phyloP scores from a whole-genome alignment of 2,797 vertebrate species.

The Myotis vivesi region DNA sequence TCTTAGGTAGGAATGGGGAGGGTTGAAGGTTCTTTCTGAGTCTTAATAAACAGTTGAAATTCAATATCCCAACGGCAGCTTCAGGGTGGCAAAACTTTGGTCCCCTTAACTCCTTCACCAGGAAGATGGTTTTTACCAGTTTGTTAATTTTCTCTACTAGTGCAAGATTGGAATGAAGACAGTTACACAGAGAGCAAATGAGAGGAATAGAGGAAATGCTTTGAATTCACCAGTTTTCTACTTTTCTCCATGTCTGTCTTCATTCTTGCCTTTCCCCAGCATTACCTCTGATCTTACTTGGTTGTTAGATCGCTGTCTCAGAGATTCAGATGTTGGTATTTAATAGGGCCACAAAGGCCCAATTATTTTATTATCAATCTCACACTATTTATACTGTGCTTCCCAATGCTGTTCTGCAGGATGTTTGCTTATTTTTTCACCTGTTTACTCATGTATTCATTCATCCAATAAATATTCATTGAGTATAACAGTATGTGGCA shows the following conservation, averaged over 20 bases:
- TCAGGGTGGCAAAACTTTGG: neutral
- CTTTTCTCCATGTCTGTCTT: neutral
- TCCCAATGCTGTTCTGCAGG: neutral
- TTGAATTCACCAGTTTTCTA: neutral
- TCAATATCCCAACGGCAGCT: neutral
- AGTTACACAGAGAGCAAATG: neutral
- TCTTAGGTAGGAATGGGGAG: neutral
- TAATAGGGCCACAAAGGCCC: neutral
- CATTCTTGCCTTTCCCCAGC: neutral
- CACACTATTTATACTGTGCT: neutral
- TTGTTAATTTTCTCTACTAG: neutral
- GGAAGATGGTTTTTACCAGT: neutral
- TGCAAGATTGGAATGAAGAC: neutral
- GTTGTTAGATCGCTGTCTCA: neutral
- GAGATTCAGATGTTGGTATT: neutral
- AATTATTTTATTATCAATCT: constrained; percentile 22
- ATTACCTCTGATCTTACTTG: neutral
- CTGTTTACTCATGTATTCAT: neutral
- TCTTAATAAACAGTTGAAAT: neutral
- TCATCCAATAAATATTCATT: neutral
- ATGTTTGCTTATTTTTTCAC: neutral
- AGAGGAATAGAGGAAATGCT: neutral
- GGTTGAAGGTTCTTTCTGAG: neutral
- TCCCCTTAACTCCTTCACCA: neutral
- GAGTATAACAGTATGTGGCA: neutral